Evolutionary conservation across 2,888 invertebrate genomes (phyloP).

Genomic region (Cheiracanthium punctorium): DNA sequence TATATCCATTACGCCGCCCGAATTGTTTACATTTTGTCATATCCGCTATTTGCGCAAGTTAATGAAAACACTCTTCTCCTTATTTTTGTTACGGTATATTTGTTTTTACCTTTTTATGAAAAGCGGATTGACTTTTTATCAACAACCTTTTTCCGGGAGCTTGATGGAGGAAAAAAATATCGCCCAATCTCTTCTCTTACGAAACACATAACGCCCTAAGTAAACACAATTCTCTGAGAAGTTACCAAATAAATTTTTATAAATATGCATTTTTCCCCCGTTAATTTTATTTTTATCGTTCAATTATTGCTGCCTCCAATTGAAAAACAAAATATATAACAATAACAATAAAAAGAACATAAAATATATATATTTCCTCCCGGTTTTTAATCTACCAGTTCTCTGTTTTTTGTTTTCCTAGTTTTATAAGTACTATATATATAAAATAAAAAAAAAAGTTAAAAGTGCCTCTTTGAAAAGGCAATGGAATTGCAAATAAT

Average conservation of each 20-base stretch:
- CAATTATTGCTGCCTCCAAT: conserved; percentile 53
- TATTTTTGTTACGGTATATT: conserved; percentile 23
- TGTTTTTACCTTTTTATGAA: conserved; percentile 17
- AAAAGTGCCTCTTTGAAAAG: conserved; percentile 54
- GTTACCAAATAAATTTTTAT: conserved; percentile 64
- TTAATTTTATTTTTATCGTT: conserved; percentile 69
- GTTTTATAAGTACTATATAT: not conserved
- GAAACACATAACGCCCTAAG: conserved; percentile 54
- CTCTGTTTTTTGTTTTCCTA: conserved; percentile 54
- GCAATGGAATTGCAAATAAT: conserved; percentile 65
- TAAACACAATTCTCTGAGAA: conserved; percentile 46
- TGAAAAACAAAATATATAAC: conserved; percentile 34
- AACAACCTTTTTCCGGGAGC: conserved; percentile 22
- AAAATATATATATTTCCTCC: conserved; percentile 16
- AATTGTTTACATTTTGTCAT: conserved; percentile 49
- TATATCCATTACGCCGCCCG: conserved; percentile 8
- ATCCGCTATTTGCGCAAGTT: conserved; percentile 56
- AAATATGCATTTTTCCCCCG: conserved; percentile 55
- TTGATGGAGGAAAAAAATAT: conserved; percentile 19
- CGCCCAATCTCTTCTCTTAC: conserved; percentile 32
- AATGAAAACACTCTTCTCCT: conserved; percentile 56
- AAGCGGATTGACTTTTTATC: conserved; percentile 17
- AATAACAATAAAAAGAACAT: conserved; percentile 8
- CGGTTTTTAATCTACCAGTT: conserved; percentile 40
- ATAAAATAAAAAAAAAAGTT: conserved; percentile 19